Evolutionary conservation across 2,888 invertebrate genomes (phyloP), one percentile per base, ranked within the genome.

Genomic region (Dioctria rufipes): DNA sequence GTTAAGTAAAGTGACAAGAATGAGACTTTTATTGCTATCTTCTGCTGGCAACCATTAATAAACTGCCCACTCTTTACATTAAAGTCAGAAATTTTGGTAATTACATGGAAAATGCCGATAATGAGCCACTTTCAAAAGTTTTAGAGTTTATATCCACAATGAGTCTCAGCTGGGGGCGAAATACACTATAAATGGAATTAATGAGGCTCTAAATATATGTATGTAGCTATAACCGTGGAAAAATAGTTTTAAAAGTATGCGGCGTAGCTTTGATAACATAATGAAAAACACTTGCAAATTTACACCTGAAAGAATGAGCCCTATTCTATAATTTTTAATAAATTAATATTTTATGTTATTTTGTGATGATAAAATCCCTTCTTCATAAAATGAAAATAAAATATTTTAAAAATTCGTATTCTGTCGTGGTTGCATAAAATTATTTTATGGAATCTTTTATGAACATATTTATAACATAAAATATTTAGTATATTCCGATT

Each of bases 1-100:
- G 73, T 73, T 73, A 73, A 25, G 58, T 73, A 58, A 73, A 73
- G 73, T 73, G 73, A 58, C 60, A 54, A 73, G 73, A 73, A 73
- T 73, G 73, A 58, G 73, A 73, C 73, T 73, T 73, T 73, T 73
- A 73, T 73, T 60, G 42, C 54, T 40, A 60, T 40, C 37, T 39
- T 58, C 58, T 54, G n/a, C n/a, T 54, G 73, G 4, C 42, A 73
- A 58, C 60, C 73, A 42, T 58, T 73, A 42, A 73, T 54, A 73
- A 60, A n/a, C 73, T 25, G 51, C 73, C 73, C 58, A 73, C 73
- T 3, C 58, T 60, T 60, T 58, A 73, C 43, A 8, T 54, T n/a
- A 40, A 73, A 73, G 37, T 49, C 69, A 3, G 37, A 69, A 51
- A 69, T 51, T 69, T 69, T 51, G 69, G 69, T 51, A 43, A 69